phyloP scores from a whole-genome alignment of 2,888 invertebrate species.

The Dolomedes plantarius region DNA sequence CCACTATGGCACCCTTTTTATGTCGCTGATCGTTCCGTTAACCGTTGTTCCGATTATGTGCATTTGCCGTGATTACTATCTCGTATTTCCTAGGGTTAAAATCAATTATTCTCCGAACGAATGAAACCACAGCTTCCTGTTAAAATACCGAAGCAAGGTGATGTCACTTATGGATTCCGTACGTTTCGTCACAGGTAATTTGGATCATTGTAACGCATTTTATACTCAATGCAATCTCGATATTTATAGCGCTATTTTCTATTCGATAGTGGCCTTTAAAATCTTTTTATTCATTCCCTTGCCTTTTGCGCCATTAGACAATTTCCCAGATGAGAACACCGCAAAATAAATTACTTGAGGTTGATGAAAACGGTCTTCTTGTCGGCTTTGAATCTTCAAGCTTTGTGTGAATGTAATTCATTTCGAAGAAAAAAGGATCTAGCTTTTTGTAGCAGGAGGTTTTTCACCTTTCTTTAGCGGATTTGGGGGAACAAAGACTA shows the following conservation, averaged over 20 bases:
- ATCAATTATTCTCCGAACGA: not conserved
- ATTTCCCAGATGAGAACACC: not conserved
- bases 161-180: not conserved
- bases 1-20: not conserved
- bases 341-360: not conserved
- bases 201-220: not conserved
- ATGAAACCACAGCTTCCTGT: not conserved
- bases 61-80: slow-evolving; percentile 6
- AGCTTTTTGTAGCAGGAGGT: not conserved
- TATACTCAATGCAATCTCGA: not conserved
- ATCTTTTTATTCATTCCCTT: not conserved
- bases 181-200: not conserved
- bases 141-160: not conserved
- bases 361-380: not conserved
- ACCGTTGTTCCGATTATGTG: slow-evolving; percentile 22
- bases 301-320: not conserved
- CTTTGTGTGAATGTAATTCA: not conserved
- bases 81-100: not conserved
- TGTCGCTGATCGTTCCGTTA: not conserved
- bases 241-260: not conserved
- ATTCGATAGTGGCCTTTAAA: not conserved
- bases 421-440: not conserved
- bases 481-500: too few species aligned
- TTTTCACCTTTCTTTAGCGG: too few species aligned
- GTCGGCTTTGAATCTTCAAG: not conserved